Evolutionary conservation across 1,140 invertebrate genomes (phyloP).

Genomic region (Hetaerina americana): DNA sequence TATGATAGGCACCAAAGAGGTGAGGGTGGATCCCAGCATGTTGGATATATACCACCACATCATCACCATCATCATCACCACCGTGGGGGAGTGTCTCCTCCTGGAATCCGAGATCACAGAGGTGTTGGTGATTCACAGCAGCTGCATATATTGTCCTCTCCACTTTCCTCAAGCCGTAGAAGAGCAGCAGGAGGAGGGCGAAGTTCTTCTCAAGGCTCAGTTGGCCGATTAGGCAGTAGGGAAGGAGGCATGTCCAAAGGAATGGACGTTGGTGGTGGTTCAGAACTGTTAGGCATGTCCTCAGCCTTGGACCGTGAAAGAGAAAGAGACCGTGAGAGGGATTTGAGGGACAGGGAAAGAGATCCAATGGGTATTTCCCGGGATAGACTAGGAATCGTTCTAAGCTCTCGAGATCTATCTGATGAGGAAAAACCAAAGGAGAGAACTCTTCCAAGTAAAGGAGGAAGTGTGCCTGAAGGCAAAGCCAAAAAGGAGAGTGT

Average conservation of each 20-base stretch:
- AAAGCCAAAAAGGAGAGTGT: slow-evolving; percentile 25
- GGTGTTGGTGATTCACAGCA: neutral
- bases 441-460: slow-evolving; percentile 28
- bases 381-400: neutral
- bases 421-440: slow-evolving; percentile 27
- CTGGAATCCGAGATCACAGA: neutral
- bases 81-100: neutral
- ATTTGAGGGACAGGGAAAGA: slow-evolving; percentile 18
- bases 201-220: neutral
- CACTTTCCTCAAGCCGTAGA: neutral
- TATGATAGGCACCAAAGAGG: neutral
- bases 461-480: slow-evolving; percentile 24
- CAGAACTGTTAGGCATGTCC: neutral
- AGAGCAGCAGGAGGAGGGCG: neutral
- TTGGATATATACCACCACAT: slow-evolving; percentile 6
- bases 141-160: neutral
- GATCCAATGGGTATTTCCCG: slow-evolving; percentile 13
- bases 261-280: neutral
- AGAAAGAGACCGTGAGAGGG: slow-evolving; percentile 25
- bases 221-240: neutral
- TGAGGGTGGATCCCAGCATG: neutral
- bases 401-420: neutral
- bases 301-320: slow-evolving; percentile 14
- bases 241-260: neutral
- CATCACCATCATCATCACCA: slow-evolving; percentile 8